Evolutionary conservation across 1,140 invertebrate species (phyloP).

Genomic region (Temnothorax curvispinosus): DNA sequence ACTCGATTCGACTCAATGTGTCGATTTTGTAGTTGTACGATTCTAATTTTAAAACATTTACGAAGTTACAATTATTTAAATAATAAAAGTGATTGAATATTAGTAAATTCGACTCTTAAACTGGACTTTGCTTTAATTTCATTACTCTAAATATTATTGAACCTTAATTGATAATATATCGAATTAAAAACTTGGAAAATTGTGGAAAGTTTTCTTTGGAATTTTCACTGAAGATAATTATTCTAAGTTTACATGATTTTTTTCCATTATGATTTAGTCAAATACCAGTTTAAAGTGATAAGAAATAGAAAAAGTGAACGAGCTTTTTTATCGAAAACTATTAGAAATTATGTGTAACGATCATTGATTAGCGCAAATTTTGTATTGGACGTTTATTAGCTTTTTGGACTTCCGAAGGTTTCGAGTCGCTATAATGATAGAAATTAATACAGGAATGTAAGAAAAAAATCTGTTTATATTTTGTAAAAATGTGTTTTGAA

Average conservation of each 20-base stretch:
- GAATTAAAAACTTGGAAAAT: neutral
- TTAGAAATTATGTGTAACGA: neutral
- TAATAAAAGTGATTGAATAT: constrained; percentile 12
- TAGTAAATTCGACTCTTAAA: neutral
- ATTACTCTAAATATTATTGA: neutral
- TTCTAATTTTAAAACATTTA: constrained; percentile 7
- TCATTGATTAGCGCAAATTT: neutral
- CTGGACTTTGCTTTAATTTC: neutral
- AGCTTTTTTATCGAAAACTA: neutral
- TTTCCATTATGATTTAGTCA: neutral
- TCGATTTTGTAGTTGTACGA: constrained; percentile 30
- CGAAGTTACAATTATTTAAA: neutral
- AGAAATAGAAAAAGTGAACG: neutral
- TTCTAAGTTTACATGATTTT: neutral
- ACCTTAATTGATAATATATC: neutral
- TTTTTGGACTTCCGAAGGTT: neutral
- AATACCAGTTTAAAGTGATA: neutral
- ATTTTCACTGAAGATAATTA: neutral
- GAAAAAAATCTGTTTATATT: neutral
- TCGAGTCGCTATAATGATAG: neutral
- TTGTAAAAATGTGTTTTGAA: neutral
- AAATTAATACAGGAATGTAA: neutral
- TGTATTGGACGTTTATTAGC: neutral
- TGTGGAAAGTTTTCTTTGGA: neutral
- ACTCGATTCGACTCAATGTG: neutral